These are phyloP conservation scores for Mythimna ferrago DNA, from an alignment of 2,888 invertebrate species.

Conservation along the genomic window DNA sequence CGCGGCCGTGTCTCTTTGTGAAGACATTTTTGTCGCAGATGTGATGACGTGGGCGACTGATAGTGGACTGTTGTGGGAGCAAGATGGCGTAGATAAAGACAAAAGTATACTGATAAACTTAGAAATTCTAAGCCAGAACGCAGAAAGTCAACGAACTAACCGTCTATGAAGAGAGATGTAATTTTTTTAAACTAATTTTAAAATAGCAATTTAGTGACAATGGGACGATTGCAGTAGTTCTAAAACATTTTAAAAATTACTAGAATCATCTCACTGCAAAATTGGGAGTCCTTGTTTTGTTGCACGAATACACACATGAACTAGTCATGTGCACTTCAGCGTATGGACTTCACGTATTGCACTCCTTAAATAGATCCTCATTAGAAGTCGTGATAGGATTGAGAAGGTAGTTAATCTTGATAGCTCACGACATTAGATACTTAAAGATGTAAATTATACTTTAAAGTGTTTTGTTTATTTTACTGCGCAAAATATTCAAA, in stretches of 20 bases:
- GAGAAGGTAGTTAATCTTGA: neutral
- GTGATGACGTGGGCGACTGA: conserved; percentile 1
- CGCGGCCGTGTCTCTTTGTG: conserved; percentile 23
- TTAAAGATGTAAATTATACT: neutral
- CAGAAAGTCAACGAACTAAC: too few species aligned
- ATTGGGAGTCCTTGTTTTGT: neutral
- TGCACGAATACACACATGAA: neutral
- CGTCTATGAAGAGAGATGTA: too few species aligned
- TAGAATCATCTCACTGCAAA: neutral
- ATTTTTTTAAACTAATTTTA: neutral
- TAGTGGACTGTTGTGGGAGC: neutral
- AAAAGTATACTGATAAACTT: neutral
- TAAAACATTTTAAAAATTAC: neutral
- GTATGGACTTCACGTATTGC: neutral
- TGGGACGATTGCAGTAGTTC: neutral
- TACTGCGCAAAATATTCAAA: conserved; percentile 6
- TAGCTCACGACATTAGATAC: conserved; percentile 17
- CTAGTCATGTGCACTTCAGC: neutral
- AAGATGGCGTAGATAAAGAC: neutral
- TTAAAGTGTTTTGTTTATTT: conserved; percentile 15
- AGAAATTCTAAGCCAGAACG: too few species aligned
- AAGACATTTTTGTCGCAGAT: conserved; percentile 28
- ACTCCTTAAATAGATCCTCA: neutral
- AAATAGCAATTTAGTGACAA: neutral
- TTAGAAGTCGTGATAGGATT: conserved; percentile 5